Conservation (phyloP, 2,888 invertebrate species). For the Idaea biselata region DNA sequence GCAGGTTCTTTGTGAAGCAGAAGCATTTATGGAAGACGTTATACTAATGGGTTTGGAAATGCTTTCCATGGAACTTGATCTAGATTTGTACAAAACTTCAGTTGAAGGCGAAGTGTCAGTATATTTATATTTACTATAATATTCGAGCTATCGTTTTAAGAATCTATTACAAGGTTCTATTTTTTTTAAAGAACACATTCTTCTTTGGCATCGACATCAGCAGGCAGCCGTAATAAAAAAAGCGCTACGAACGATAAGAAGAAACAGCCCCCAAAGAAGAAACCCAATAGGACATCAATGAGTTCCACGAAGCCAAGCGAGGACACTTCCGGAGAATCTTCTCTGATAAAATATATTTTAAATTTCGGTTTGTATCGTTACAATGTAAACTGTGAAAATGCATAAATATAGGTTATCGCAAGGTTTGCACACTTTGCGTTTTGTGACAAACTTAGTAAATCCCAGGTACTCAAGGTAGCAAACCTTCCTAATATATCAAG, state of each 20-base stretch:
- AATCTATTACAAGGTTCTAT: slow-evolving; percentile 4
- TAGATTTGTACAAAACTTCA: slow-evolving; percentile 48
- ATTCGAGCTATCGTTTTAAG: background rate
- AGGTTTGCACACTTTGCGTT: no score
- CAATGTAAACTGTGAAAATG: background rate
- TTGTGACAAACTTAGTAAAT: no score
- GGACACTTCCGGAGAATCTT: slow-evolving; percentile 37
- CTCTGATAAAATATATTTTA: slow-evolving; percentile 65
- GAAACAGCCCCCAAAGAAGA: slow-evolving; percentile 42
- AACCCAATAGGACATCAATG: slow-evolving; percentile 45
- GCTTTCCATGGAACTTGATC: slow-evolving; percentile 67
- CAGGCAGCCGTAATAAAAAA: slow-evolving; percentile 52
- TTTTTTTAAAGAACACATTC: slow-evolving; percentile 34
- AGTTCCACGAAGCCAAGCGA: slow-evolving; percentile 49
- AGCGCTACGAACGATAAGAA: slow-evolving; percentile 45
- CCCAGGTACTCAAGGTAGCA: no score
- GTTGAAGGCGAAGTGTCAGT: slow-evolving; percentile 40
- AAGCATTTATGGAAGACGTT: slow-evolving; percentile 73
- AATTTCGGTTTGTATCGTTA: slow-evolving; percentile 52
- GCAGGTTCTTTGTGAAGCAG: slow-evolving; percentile 66
- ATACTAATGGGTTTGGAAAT: slow-evolving; percentile 66
- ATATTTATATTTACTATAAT: background rate
- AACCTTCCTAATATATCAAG: no score
- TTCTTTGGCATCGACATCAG: slow-evolving; percentile 51
- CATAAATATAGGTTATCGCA: no score